phyloP scores from a whole-genome alignment of 2,797 vertebrate species.

The Oryzias dopingdopingensis region DNA sequence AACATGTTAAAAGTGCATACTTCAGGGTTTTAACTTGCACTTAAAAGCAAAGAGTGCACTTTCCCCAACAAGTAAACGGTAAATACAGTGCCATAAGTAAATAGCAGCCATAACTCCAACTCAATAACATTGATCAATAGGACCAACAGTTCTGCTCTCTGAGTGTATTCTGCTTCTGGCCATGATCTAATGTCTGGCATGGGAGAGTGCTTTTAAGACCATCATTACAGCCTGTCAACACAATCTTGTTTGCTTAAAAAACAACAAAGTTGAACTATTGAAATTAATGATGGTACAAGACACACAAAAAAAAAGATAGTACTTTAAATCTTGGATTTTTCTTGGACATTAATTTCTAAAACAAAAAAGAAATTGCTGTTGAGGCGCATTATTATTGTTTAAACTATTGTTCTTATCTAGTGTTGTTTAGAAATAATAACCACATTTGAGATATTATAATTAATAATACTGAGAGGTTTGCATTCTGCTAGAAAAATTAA shows the following conservation, averaged over 20 bases:
- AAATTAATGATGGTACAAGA: constrained; percentile 16
- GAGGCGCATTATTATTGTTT: too few relatives aligned
- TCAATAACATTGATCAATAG: constrained; percentile 28
- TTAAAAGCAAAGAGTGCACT: background rate
- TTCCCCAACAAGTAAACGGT: background rate
- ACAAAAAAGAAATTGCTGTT: too few relatives aligned
- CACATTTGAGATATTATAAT: too few relatives aligned
- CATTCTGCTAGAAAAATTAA: too few relatives aligned
- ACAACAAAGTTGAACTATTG: constrained; percentile 22
- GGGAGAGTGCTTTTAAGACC: constrained; percentile 29
- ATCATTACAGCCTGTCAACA: constrained; percentile 43
- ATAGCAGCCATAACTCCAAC: constrained; percentile 2
- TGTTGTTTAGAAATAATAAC: too few relatives aligned
- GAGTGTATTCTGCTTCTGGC: constrained; percentile 25
- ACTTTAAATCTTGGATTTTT: constrained; percentile 17
- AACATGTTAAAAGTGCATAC: background rate
- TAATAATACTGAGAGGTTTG: too few relatives aligned
- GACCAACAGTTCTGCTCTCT: constrained; percentile 18
- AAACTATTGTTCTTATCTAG: too few relatives aligned
- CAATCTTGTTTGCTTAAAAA: constrained; percentile 21
- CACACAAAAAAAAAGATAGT: constrained; percentile 5
- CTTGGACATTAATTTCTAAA: background rate
- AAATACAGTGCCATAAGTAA: background rate
- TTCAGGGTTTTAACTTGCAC: background rate
- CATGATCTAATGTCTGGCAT: constrained; percentile 26